These are phyloP conservation scores for Mungos mungo DNA, from an alignment of 2,113 vertebrate species.

Conservation along the genomic window DNA sequence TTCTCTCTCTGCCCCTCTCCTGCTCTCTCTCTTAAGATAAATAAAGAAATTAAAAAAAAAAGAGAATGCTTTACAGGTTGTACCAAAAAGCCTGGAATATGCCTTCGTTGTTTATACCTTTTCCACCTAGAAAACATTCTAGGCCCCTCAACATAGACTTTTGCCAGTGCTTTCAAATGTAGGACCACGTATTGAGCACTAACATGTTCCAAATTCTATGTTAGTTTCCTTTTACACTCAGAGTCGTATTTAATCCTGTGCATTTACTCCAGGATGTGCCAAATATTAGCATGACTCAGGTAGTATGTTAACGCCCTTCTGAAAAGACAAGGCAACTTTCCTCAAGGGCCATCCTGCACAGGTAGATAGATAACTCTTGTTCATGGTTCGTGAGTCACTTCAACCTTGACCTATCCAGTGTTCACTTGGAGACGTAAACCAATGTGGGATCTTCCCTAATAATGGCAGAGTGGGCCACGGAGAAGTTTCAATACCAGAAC, in stretches of 20 bases:
- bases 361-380: background rate
- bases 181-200: background rate
- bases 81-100: background rate
- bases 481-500: background rate
- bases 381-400: background rate
- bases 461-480: background rate
- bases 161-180: background rate
- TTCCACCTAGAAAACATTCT: background rate
- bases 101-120: background rate
- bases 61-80: background rate
- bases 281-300: background rate
- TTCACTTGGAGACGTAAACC: background rate
- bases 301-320: background rate
- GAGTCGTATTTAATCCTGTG: background rate
- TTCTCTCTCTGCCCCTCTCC: too few relatives aligned
- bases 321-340: background rate
- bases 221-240: background rate
- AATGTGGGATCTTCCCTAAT: background rate
- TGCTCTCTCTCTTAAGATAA: too few relatives aligned
- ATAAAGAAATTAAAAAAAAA: background rate
- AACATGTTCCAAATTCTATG: background rate
- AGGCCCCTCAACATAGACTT: background rate
- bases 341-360: background rate
- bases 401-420: background rate
- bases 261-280: background rate